A percentile compares a stretch with the other conserved stretches of the same genome.
Evolutionary conservation across 1,140 invertebrate genomes (phyloP).

Genomic region (Drosophila melanica): DNA sequence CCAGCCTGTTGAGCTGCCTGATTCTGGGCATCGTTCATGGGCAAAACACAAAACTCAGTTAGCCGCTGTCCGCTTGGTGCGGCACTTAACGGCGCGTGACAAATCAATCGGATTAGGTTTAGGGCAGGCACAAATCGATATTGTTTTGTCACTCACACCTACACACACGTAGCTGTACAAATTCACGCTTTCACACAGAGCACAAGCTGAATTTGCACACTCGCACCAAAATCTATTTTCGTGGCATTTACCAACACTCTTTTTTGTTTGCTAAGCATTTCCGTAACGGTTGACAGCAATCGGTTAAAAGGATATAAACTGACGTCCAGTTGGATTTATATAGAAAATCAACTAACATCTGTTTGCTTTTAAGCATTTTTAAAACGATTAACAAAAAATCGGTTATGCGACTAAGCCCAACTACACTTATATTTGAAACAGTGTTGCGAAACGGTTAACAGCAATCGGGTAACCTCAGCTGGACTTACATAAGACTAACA

Average conservation of each 20-base stretch:
- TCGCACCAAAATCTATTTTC: slow-evolving; percentile 7
- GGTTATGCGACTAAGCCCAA: neutral
- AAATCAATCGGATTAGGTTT: slow-evolving; percentile 81
- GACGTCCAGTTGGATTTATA: neutral
- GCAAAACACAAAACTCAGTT: slow-evolving; percentile 42
- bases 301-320: neutral
- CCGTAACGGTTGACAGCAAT: too few relatives aligned
- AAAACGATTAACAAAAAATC: neutral
- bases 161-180: slow-evolving; percentile 38
- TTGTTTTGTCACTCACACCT: slow-evolving; percentile 39
- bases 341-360: too few relatives aligned
- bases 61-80: slow-evolving; percentile 26
- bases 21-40: neutral
- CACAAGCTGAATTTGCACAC: slow-evolving; percentile 10
- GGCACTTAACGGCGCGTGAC: slow-evolving; percentile 74
- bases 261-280: neutral
- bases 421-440: neutral
- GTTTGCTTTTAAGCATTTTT: neutral
- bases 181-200: slow-evolving; percentile 49
- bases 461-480: slow-evolving; percentile 1
- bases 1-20: slow-evolving; percentile 4
- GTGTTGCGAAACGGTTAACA: neutral
- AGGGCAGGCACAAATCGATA: slow-evolving; percentile 22
- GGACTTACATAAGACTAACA: slow-evolving; percentile 21
- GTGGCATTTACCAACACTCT: slow-evolving; percentile 13